Base-by-base conservation (phyloP, 1,140 invertebrate genomes). In the Glossosoma conforme region DNA sequence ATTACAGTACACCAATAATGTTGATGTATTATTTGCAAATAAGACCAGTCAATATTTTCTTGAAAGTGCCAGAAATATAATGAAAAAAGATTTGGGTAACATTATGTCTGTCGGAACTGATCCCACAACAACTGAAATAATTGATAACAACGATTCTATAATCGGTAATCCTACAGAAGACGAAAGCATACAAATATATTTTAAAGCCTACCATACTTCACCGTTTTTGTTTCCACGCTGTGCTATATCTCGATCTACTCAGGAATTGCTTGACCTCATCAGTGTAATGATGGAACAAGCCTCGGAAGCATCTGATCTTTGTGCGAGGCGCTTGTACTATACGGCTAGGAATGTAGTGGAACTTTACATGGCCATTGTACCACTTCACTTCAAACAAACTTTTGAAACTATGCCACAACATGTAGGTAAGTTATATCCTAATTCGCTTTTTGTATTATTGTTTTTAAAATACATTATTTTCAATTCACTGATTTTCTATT, bases 331-430 rank as follows among this genome's bases (percentile, higher is more conserved):
- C 57, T 70, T 90, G 24, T 86, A 91, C 63, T 81, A 79, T 58
- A 82, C 83, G 18, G 80, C 81, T 9, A 69, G 84, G 37, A 81
- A 86, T 58, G 82, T 93, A 57, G 81, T 93, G 61, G 84, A 87
- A 61, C 72, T 88, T 46, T 96, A 92, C 66, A 80, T 81, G 35
- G 78, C 77, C 44, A 78, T 90, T 38, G 82, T 91, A 14, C 86
- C 87, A 1, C 80, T 83, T 49, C 79, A 86, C 62, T 91, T 94
- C 68, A 82, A 84, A 62, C 81, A 85, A 56, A 81, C 84, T 57
- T 72, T 94, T 18, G 78, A 86, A 62, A 87, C 80, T 4, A 84
- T 93, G 59, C 91, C 91, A 10, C 88, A 93, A 61, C 85, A 91
- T 76, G 79, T 86, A 60, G 86, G 85, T 87, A 68, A 74, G 78